A percentile compares a stretch with the other conserved stretches of the same genome.
phyloP scores from a whole-genome alignment of 1,140 invertebrate species.

The Ylistrum balloti region DNA sequence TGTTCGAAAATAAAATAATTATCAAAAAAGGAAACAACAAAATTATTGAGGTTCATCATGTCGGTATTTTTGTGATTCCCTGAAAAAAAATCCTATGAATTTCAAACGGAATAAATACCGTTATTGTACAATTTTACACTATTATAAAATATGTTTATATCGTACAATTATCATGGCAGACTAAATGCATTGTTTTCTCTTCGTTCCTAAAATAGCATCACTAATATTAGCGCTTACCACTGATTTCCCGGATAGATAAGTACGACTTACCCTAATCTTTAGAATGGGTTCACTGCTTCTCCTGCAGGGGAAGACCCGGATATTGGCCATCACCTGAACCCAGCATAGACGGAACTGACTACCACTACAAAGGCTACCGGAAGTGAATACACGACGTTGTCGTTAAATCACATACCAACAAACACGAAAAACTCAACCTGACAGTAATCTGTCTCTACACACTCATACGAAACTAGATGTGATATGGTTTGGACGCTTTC shows the following conservation, averaged over 20 bases:
- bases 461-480: background rate
- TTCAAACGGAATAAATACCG: too few relatives aligned
- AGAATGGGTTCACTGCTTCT: background rate
- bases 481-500: background rate
- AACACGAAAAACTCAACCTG: background rate
- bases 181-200: too few relatives aligned
- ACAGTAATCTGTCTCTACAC: background rate
- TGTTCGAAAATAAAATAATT: too few relatives aligned
- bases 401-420: background rate
- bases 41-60: too few relatives aligned
- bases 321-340: slow-evolving; percentile 16
- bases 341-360: background rate
- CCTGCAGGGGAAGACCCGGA: background rate
- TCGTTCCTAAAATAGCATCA: too few relatives aligned
- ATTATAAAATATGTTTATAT: too few relatives aligned
- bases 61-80: too few relatives aligned
- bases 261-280: background rate
- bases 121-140: too few relatives aligned
- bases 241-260: background rate
- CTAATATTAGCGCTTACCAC: background rate
- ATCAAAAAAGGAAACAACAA: too few relatives aligned
- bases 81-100: too few relatives aligned
- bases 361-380: background rate
- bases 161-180: too few relatives aligned
- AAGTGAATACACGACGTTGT: background rate